These are phyloP conservation scores for Hyles lineata DNA, from an alignment of 2,888 invertebrate genomes.

Conservation along the genomic window DNA sequence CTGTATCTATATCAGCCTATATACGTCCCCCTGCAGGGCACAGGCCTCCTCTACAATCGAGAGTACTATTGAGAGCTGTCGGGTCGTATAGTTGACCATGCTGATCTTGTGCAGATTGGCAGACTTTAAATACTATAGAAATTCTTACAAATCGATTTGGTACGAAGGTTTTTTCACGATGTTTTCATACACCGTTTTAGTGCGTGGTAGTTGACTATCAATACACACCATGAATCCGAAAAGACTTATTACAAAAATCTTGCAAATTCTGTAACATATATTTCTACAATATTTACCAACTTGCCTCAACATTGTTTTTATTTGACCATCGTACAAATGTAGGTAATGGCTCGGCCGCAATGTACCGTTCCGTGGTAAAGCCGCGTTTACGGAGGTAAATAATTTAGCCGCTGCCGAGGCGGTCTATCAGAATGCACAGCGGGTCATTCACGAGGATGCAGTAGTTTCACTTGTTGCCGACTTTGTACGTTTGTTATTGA, in stretches of 20 bases:
- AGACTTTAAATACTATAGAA: too few species aligned
- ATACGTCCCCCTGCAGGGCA: too few species aligned
- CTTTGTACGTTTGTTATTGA: not conserved
- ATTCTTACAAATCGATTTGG: too few species aligned
- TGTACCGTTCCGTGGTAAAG: conserved; percentile 40
- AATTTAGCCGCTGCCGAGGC: not conserved
- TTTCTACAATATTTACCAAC: not conserved
- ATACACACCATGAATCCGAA: too few species aligned
- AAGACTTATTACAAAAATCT: not conserved
- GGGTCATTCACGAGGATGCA: not conserved
- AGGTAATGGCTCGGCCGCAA: conserved; percentile 47
- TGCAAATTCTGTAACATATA: not conserved
- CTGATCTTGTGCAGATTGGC: too few species aligned
- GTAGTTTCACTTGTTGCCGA: conserved; percentile 5
- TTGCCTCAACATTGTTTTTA: conserved; percentile 11
- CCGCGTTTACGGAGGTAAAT: conserved; percentile 18
- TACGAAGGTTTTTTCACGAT: too few species aligned
- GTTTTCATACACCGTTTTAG: too few species aligned
- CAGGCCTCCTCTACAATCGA: too few species aligned
- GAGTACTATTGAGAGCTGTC: too few species aligned
- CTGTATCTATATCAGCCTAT: too few species aligned
- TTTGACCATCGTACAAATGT: conserved; percentile 20
- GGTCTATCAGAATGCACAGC: not conserved
- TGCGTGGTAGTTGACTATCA: too few species aligned
- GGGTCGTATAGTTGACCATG: too few species aligned